A percentile compares a stretch with the other conserved stretches of the same genome.
phyloP scores from a whole-genome alignment of 2,888 invertebrate genomes.

The Synanthedon myopaeformis region DNA sequence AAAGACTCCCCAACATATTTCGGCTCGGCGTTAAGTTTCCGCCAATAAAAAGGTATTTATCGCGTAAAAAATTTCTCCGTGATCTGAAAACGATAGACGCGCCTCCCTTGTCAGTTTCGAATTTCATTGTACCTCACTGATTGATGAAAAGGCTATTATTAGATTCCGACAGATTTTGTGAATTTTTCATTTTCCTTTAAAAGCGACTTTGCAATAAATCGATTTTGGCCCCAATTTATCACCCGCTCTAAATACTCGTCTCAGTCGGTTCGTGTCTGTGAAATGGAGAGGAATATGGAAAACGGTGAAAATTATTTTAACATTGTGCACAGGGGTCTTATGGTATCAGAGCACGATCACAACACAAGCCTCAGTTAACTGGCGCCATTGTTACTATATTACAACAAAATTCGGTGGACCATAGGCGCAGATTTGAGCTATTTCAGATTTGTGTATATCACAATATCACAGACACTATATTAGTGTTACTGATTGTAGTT shows the following conservation, averaged over 20 bases:
- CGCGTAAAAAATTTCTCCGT: constrained; percentile 29
- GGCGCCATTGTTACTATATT: too few relatives aligned
- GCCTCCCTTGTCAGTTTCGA: constrained; percentile 32
- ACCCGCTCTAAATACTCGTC: constrained; percentile 48
- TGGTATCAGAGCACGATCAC: constrained; percentile 23
- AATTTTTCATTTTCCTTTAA: constrained; percentile 56
- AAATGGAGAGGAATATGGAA: constrained; percentile 43
- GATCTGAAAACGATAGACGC: constrained; percentile 41
- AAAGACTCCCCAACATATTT: constrained; percentile 47
- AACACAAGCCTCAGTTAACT: background rate
- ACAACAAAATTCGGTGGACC: too few relatives aligned
- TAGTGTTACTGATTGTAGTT: too few relatives aligned
- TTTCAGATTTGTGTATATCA: too few relatives aligned
- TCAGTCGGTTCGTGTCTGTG: constrained; percentile 33
- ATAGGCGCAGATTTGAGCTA: too few relatives aligned
- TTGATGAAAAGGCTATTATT: constrained; percentile 59
- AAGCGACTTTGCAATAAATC: constrained; percentile 50
- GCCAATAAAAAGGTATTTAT: constrained; percentile 32
- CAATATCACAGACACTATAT: too few relatives aligned
- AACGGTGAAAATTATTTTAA: constrained; percentile 38
- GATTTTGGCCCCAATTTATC: constrained; percentile 55
- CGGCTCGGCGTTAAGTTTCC: constrained; percentile 33
- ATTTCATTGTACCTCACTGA: constrained; percentile 46
- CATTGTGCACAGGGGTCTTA: constrained; percentile 17
- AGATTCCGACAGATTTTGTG: constrained; percentile 47